Conservation (phyloP, 2,113 vertebrate species). For the Phrynocephalus versicolor region DNA sequence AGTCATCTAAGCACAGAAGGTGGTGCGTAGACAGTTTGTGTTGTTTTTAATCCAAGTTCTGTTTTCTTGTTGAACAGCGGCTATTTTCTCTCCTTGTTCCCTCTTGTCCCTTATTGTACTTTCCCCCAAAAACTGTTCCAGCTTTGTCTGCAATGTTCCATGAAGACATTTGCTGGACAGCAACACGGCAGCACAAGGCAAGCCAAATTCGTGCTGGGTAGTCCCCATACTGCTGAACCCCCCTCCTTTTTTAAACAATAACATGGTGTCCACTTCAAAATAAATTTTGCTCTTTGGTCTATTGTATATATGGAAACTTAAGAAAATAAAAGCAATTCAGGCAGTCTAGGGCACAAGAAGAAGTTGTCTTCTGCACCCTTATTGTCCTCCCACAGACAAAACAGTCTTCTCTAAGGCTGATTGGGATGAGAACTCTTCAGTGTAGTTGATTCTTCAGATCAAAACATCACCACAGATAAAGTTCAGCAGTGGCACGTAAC, state of each 20-base stretch:
- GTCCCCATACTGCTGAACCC: slow-evolving; percentile 62
- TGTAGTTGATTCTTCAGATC: slow-evolving; percentile 63
- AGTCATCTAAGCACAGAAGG: slow-evolving; percentile 81
- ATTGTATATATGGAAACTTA: slow-evolving; percentile 88
- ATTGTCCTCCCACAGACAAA: slow-evolving; percentile 71
- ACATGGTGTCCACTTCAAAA: slow-evolving; percentile 77
- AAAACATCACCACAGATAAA: slow-evolving; percentile 58
- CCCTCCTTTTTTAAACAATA: slow-evolving; percentile 67
- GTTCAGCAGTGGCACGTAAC: slow-evolving; percentile 62
- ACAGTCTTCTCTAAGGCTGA: slow-evolving; percentile 73
- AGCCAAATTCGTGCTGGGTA: slow-evolving; percentile 69
- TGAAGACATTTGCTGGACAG: slow-evolving; percentile 57
- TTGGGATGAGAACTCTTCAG: slow-evolving; percentile 65
- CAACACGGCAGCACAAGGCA: slow-evolving; percentile 51
- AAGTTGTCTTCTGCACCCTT: slow-evolving; percentile 68
- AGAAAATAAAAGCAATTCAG: slow-evolving; percentile 91
- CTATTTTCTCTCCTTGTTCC: slow-evolving; percentile 60
- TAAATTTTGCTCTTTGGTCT: slow-evolving; percentile 97
- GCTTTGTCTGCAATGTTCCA: slow-evolving; percentile 51
- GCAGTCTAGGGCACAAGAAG: slow-evolving; percentile 84
- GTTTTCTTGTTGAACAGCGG: slow-evolving; percentile 58
- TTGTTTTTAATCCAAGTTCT: slow-evolving; percentile 57
- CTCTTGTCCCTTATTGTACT: slow-evolving; percentile 51
- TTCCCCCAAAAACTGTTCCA: slow-evolving; percentile 62
- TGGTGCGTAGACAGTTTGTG: slow-evolving; percentile 70